phyloP scores from a whole-genome alignment of 2,888 invertebrate species.

The Volucella inanis region DNA sequence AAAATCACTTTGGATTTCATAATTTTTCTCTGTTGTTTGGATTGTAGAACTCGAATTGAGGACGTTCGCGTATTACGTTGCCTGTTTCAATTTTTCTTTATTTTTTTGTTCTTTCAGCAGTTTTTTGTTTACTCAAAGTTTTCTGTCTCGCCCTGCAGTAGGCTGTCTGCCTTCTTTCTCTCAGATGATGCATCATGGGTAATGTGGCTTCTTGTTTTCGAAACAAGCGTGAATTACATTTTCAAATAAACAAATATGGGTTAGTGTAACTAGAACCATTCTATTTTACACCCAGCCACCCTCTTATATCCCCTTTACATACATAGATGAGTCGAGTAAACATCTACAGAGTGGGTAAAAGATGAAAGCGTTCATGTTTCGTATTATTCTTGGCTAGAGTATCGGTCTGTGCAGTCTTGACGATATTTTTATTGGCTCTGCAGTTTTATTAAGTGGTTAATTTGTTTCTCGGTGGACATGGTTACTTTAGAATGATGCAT shows the following conservation, averaged over 20 bases:
- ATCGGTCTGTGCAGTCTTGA: constrained; percentile 27
- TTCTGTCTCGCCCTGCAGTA: neutral
- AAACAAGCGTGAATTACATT: constrained; percentile 64
- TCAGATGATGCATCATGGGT: constrained; percentile 21
- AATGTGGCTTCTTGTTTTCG: constrained; percentile 49
- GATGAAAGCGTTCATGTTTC: constrained; percentile 27
- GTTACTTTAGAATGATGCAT: constrained; percentile 11
- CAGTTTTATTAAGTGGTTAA: constrained; percentile 56
- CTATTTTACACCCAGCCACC: neutral
- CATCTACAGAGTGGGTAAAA: constrained; percentile 2
- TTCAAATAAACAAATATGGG: constrained; percentile 70
- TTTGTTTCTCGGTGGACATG: constrained; percentile 51
- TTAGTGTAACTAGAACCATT: constrained; percentile 53
- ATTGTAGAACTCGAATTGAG: constrained; percentile 68
- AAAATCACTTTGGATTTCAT: constrained; percentile 72
- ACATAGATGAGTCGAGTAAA: constrained; percentile 6
- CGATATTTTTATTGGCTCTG: constrained; percentile 55
- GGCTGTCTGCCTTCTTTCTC: neutral
- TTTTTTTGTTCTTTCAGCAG: constrained; percentile 31
- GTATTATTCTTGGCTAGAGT: constrained; percentile 60
- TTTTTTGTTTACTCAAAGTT: constrained; percentile 42
- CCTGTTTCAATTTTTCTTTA: constrained; percentile 24
- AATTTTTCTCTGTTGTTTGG: constrained; percentile 48
- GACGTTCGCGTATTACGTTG: constrained; percentile 60
- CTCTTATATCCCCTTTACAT: neutral